Conservation (phyloP, 2,888 invertebrate species). For the Heliconius hortense region DNA sequence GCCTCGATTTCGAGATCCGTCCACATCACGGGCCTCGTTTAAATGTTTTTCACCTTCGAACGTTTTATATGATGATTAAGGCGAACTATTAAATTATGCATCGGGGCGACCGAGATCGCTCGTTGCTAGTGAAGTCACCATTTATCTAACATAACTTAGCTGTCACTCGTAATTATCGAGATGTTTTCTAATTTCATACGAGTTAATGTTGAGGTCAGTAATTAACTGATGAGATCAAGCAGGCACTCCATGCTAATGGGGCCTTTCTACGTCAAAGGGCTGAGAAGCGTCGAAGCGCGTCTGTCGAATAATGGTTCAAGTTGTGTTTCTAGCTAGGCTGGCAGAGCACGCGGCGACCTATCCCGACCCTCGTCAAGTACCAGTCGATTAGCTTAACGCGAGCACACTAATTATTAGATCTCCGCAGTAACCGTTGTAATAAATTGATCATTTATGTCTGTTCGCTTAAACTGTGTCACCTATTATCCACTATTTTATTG, state of each 20-base stretch:
- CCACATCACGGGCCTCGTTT: constrained; percentile 57
- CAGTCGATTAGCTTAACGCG: constrained; percentile 76
- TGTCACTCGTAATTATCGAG: constrained; percentile 41
- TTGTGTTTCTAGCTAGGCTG: constrained; percentile 54
- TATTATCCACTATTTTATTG: constrained; percentile 12
- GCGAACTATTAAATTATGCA: constrained; percentile 51
- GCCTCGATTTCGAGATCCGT: constrained; percentile 66
- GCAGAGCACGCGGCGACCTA: constrained; percentile 61
- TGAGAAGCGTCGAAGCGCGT: constrained; percentile 77
- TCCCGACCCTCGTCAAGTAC: constrained; percentile 75
- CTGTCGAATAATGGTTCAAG: constrained; percentile 77
- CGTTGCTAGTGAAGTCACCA: constrained; percentile 29
- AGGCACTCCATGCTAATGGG: constrained; percentile 78
- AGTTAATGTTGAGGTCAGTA: constrained; percentile 71
- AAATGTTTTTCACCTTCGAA: constrained; percentile 62
- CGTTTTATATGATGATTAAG: constrained; percentile 65
- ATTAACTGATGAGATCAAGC: constrained; percentile 78
- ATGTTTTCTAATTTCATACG: constrained; percentile 51
- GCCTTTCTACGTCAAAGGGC: constrained; percentile 78
- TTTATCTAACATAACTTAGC: constrained; percentile 45
- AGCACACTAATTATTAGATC: constrained; percentile 70
- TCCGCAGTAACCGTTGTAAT: constrained; percentile 38
- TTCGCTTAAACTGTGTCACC: constrained; percentile 13
- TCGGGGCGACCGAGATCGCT: constrained; percentile 48
- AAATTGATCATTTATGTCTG: constrained; percentile 35